Base-by-base conservation (phyloP, 2,888 invertebrate species). In the Meiosimyza decipiens region DNA sequence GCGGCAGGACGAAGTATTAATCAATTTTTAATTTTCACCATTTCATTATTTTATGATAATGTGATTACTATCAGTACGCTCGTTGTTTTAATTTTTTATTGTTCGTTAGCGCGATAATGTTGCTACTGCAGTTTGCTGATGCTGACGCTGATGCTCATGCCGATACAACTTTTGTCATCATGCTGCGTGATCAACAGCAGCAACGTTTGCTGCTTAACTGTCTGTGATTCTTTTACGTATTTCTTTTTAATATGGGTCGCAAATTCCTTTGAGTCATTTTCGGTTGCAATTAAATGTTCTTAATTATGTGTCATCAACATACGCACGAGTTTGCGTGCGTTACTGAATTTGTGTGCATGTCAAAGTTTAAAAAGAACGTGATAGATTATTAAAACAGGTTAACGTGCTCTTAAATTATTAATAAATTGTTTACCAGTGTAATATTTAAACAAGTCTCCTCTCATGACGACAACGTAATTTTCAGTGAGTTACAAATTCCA, bases 21-120 rank as follows among this genome's bases (percentile, higher is more conserved):
- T 73, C 74, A 75, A 66, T 74, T 75, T 75, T 71, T 62, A 73
- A 60, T 70, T 63, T 70, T 52, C 70, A 47, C 47, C 40, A 40
- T 70, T 70, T 70, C 70, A 70, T 70, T 70, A 70, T 70, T 70
- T 70, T 62, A 69, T 60, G 52, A 70, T 70, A 70, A 70, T 70
- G 70, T 70, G 70, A 70, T 70, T 70, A 70, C 63, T 70, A 70
- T 70, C 68, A 68, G 50, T 57, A 59, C 47, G 68, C 50, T 50
- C 40, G 40, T 49, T 18, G 40, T 50, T 68, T 16, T 40, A 6
- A 40, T 40, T 28, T 59, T 28, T 40, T 57, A 49, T 59, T 28
- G 68, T 50, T 49, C 9, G 40, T 1, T 5, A 40, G 40, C 40
- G n/a, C 57, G 57, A 57, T 57, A 18, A 9, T 55, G 55, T 55